Conservation (phyloP, 2,888 invertebrate genomes). For the Eupithecia pulchellata region DNA sequence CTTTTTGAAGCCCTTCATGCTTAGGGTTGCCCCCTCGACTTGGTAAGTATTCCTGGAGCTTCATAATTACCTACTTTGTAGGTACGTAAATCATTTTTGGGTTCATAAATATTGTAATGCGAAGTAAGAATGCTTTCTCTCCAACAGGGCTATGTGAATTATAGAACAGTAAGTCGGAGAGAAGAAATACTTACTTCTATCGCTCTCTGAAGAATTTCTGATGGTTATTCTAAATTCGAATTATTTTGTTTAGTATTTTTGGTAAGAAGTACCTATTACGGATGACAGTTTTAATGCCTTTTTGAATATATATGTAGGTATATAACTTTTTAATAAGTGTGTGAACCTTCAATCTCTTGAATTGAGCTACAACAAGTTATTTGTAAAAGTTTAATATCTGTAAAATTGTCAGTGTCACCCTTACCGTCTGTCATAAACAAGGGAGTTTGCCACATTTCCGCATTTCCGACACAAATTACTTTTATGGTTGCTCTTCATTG, state of each 20-base stretch:
- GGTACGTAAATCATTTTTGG: constrained; percentile 6
- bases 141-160: neutral
- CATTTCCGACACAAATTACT: constrained; percentile 53
- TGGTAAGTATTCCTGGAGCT: constrained; percentile 6
- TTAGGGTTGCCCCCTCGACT: constrained; percentile 35
- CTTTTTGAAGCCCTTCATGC: constrained; percentile 33
- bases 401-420: constrained; percentile 26
- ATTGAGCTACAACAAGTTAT: neutral
- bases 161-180: neutral
- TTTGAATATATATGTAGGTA: no score
- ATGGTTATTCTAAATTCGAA: neutral
- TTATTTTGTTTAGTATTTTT: no score
- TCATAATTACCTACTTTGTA: constrained; percentile 11
- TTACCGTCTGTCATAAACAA: constrained; percentile 31
- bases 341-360: neutral
- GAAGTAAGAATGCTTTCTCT: neutral
- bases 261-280: neutral
- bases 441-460: constrained; percentile 40
- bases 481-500: constrained; percentile 48
- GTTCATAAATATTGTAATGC: constrained; percentile 8
- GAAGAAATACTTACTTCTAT: neutral
- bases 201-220: neutral
- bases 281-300: neutral
- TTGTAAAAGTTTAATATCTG: neutral
- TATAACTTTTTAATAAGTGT: no score